A percentile compares a stretch with the other conserved stretches of the same genome.
These are phyloP conservation scores for Gallirallus australis DNA, from an alignment of 2,797 vertebrate genomes.

Conservation along the genomic window DNA sequence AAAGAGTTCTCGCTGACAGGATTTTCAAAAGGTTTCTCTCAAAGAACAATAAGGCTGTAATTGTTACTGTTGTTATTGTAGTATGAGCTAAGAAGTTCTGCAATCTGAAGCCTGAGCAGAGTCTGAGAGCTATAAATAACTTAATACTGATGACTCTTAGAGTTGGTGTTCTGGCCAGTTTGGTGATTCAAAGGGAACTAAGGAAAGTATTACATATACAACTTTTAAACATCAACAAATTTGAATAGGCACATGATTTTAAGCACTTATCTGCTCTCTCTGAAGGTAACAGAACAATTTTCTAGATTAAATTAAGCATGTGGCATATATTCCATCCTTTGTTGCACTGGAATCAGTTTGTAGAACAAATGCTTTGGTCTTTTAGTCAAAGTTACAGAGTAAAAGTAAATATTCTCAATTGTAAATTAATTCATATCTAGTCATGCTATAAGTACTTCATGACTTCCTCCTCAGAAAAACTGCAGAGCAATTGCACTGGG, in stretches of 20 bases:
- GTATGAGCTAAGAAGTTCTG: background rate
- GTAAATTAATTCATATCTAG: background rate
- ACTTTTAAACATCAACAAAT: background rate
- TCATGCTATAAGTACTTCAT: background rate
- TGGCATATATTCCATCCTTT: background rate
- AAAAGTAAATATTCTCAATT: background rate
- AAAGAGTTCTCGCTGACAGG: background rate
- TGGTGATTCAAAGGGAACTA: background rate
- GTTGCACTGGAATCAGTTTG: background rate
- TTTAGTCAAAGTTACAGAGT: background rate
- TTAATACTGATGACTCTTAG: background rate
- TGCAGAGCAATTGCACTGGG: background rate
- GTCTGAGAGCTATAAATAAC: background rate
- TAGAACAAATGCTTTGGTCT: background rate
- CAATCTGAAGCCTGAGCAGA: background rate
- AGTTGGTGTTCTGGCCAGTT: background rate
- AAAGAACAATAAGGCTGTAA: background rate
- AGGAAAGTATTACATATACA: background rate
- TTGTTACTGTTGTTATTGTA: background rate
- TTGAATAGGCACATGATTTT: background rate
- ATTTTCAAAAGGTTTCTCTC: conserved; percentile 19
- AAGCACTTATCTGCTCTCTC: background rate
- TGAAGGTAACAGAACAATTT: background rate
- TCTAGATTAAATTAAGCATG: background rate
- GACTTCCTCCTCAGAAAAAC: background rate